These are phyloP conservation scores for Macrochelys suwanniensis DNA, from an alignment of 2,797 vertebrate species.

Conservation along the genomic window DNA sequence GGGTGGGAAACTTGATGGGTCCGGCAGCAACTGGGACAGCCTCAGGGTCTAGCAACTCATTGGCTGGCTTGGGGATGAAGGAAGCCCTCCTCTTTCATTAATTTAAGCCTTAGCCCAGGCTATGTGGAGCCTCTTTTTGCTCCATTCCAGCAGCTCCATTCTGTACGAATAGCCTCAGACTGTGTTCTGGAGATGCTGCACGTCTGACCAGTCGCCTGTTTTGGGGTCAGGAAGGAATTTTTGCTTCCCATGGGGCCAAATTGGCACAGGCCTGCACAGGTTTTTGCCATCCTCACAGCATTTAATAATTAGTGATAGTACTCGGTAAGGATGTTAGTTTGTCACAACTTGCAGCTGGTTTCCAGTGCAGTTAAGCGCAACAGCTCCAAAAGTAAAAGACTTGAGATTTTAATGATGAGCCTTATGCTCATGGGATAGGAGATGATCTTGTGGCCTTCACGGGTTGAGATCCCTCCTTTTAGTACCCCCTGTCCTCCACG, in stretches of 20 bases:
- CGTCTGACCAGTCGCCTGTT: not conserved
- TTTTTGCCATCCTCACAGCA: not conserved
- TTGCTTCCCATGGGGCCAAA: not conserved
- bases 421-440: not conserved
- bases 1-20: not conserved
- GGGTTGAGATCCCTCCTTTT: not conserved
- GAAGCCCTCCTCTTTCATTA: not conserved
- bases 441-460: not conserved
- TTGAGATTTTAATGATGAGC: not conserved
- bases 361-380: not conserved
- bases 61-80: not conserved
- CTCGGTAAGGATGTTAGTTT: not conserved
- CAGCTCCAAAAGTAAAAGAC: not conserved
- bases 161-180: not conserved
- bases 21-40: not conserved
- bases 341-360: not conserved
- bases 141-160: not conserved
- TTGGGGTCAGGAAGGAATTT: not conserved
- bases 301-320: not conserved
- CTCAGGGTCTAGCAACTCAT: not conserved
- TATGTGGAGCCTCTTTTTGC: not conserved
- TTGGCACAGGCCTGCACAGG: not conserved
- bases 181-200: not conserved
- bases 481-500: not conserved
- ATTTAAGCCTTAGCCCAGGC: not conserved